Conservation (phyloP, 2,797 vertebrate genomes). For the Mareca penelope region DNA sequence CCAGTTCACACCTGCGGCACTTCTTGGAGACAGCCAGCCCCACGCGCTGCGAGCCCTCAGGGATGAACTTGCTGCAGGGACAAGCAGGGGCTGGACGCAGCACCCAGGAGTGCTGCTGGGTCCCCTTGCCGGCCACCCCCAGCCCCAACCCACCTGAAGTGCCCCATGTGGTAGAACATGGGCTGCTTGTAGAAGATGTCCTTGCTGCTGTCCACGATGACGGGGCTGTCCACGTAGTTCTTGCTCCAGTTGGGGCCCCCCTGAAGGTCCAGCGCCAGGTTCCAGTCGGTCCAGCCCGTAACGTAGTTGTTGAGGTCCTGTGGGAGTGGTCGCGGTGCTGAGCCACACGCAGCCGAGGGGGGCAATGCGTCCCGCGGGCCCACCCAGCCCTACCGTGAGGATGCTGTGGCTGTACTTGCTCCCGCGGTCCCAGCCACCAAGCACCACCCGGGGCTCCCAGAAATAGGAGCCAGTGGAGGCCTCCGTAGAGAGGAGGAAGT, state of each 20-base stretch:
- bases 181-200: conserved; percentile 96
- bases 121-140: neutral
- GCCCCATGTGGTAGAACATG: conserved; percentile 91
- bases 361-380: rapidly evolving
- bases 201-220: conserved; percentile 86
- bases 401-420: conserved; percentile 90
- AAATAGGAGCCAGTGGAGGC: conserved; percentile 87
- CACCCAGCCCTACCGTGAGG: conserved; percentile 78
- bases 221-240: conserved; percentile 93
- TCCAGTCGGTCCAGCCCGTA: conserved; percentile 96
- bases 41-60: conserved; percentile 87
- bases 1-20: conserved; percentile 66
- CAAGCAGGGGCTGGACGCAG: neutral
- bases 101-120: rapidly evolving
- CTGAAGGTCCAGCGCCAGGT: conserved; percentile 86
- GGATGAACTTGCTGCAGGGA: conserved; percentile 88
- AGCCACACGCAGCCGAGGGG: rapidly evolving
- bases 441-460: conserved; percentile 85
- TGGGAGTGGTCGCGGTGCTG: neutral
- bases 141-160: conserved; percentile 86
- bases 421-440: conserved; percentile 91
- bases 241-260: conserved; percentile 95
- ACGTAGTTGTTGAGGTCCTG: conserved; percentile 93
- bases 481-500: conserved; percentile 92
- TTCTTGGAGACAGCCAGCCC: conserved; percentile 78